Evolutionary conservation across 1,140 invertebrate species (phyloP).

Genomic region (Formica selysi): DNA sequence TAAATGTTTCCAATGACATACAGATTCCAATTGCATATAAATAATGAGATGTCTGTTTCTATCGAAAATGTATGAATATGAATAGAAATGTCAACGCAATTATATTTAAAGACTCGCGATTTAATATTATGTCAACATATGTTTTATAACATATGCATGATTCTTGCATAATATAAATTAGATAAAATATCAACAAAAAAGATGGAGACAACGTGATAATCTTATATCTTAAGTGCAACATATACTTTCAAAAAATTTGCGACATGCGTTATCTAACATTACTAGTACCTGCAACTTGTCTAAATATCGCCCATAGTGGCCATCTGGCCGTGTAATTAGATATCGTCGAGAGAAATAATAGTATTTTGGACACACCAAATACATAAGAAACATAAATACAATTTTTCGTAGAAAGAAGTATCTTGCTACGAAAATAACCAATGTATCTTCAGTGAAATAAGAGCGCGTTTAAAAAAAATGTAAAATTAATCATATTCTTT

Average conservation of each 20-base stretch:
- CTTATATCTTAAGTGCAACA: neutral
- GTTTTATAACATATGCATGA: neutral
- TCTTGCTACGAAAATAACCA: no score
- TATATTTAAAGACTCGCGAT: neutral
- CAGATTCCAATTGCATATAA: neutral
- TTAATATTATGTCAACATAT: neutral
- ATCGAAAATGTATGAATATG: no score
- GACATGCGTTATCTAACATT: neutral
- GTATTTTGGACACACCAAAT: neutral
- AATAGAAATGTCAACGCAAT: neutral
- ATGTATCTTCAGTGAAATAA: neutral
- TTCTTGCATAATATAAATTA: neutral
- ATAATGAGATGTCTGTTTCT: neutral
- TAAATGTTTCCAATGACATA: conserved; percentile 4
- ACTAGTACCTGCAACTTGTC: conserved; percentile 1
- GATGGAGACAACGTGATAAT: neutral
- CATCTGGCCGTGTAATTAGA: conserved; percentile 40
- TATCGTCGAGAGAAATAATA: neutral
- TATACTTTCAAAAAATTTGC: neutral
- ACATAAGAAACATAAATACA: neutral
- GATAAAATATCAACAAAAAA: conserved; percentile 4
- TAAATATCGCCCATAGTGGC: neutral
- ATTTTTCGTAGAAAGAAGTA: neutral
- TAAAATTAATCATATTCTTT: neutral
- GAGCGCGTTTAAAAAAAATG: neutral